phyloP scores from a whole-genome alignment of 1,140 invertebrate genomes.

The Ylistrum balloti region DNA sequence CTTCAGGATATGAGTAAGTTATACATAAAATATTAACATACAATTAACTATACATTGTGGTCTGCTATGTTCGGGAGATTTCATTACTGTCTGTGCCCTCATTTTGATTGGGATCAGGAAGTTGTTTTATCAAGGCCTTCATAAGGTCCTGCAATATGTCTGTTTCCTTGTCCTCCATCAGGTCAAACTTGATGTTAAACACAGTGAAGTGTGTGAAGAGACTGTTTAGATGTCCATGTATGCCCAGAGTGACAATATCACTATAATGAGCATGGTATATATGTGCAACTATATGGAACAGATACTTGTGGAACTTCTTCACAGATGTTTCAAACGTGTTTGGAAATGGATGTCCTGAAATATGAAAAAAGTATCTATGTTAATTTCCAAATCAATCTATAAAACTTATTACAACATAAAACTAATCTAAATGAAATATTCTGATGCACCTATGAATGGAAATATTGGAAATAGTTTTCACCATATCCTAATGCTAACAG shows the following conservation, averaged over 20 bases:
- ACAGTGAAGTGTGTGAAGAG: conserved; percentile 97
- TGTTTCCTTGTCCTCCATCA: conserved; percentile 95
- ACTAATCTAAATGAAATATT: too few species aligned
- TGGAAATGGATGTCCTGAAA: conserved; percentile 96
- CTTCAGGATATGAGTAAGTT: conserved; percentile 18
- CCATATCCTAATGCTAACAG: too few species aligned
- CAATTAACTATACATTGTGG: background rate
- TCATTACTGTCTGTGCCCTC: conserved; percentile 67
- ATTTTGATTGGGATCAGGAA: conserved; percentile 77
- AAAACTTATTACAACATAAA: too few species aligned
- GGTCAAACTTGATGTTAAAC: conserved; percentile 92
- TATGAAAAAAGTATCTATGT: too few species aligned
- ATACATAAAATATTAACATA: background rate
- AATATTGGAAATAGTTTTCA: too few species aligned
- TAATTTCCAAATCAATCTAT: too few species aligned
- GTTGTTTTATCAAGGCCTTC: conserved; percentile 74
- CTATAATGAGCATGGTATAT: conserved; percentile 98
- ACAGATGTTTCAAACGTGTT: conserved; percentile 96
- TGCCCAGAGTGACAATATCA: conserved; percentile 94
- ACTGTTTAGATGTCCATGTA: conserved; percentile 96
- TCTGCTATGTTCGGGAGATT: conserved; percentile 63
- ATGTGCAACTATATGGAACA: conserved; percentile 99
- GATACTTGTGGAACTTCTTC: conserved; percentile 96
- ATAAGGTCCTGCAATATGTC: conserved; percentile 90
- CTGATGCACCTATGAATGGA: too few species aligned